These are phyloP conservation scores for Stramonita haemastoma DNA, from an alignment of 2,888 invertebrate genomes.

Conservation along the genomic window DNA sequence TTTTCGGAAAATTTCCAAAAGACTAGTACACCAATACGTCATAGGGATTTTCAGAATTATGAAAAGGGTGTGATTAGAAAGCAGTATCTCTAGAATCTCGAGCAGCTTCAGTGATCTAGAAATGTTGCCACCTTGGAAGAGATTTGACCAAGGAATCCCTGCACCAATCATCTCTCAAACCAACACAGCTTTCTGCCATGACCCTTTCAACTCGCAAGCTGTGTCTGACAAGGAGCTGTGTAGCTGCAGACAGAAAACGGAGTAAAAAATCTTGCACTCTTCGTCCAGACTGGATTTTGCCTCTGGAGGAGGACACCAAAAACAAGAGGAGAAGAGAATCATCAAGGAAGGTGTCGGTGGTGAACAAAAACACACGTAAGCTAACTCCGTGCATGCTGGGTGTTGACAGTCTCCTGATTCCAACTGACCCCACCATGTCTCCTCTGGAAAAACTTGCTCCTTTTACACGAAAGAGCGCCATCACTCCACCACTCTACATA, in stretches of 20 bases:
- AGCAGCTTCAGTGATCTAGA: neutral
- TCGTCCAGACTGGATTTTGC: neutral
- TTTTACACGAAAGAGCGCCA: slow-evolving; percentile 2
- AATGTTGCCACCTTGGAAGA: slow-evolving; percentile 13
- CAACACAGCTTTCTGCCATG: neutral
- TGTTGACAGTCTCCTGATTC: slow-evolving; percentile 53
- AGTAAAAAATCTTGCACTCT: neutral
- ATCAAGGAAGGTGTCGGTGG: slow-evolving; percentile 3
- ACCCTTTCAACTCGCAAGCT: neutral
- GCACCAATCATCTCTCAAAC: neutral
- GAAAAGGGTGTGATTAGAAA: neutral
- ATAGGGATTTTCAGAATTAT: neutral
- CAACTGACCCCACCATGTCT: slow-evolving; percentile 42
- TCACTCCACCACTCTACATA: slow-evolving; percentile 52
- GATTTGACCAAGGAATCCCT: neutral
- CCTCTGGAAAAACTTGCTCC: slow-evolving; percentile 57
- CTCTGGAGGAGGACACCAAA: neutral
- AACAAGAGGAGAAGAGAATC: neutral
- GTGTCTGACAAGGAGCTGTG: neutral
- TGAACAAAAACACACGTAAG: neutral
- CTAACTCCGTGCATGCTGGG: slow-evolving; percentile 52
- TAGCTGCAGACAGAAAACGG: neutral
- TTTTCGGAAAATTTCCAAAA: neutral
- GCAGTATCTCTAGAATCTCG: neutral
- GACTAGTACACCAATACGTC: neutral